Base-by-base conservation (phyloP, 1,140 invertebrate species). In the Metaphire vulgaris region DNA sequence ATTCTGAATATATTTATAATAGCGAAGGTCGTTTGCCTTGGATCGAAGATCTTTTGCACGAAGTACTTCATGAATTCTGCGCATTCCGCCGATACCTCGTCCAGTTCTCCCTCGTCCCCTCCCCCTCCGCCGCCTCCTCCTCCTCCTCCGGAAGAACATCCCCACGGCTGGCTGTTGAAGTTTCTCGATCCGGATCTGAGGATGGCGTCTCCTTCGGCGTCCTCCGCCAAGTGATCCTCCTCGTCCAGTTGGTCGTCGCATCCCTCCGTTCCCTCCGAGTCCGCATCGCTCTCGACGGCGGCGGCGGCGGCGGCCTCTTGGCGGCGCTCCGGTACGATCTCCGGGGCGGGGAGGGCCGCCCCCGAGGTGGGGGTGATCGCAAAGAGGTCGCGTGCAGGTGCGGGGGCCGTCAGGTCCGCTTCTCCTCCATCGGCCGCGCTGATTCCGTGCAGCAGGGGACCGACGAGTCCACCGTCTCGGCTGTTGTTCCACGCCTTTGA, bases 201-300 rank as follows among this genome's bases (percentile, higher is more conserved):
- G 6, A 56, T 56, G 6, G 21, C 21, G 6, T 21, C 41, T 69
- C n/a, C 30, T 69, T 69, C 67, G 6, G 72, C 26, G 41, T 31
- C 32, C 16, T 73, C 41, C 0, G 33, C 33, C 14, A 33, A 32
- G 12, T 73, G 33, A n/a, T 41, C 72, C 28, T 73, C 72, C 26
- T 72, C 72, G 21, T 71, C 33, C 33, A 33, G 30, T 29, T 34
- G 26, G 6, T 73, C 72, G 41, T 73, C 72, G 72, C 72, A 73
- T 6, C 72, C 72, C 30, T 73, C 72, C 15, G 72, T 73, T 33
- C 72, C 72, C n/a, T 73, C 72, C 14, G 72, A 73, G 28, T 73
- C 72, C 28, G 32, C 72, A 41, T 73, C 72, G n/a, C 41, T 56
- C n/a, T n/a, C n/a, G n/a, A n/a, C n/a, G n/a, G n/a, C n/a, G n/a